Base-by-base conservation (phyloP, 2,797 vertebrate genomes). In the Parotocinclus haroldoi region DNA sequence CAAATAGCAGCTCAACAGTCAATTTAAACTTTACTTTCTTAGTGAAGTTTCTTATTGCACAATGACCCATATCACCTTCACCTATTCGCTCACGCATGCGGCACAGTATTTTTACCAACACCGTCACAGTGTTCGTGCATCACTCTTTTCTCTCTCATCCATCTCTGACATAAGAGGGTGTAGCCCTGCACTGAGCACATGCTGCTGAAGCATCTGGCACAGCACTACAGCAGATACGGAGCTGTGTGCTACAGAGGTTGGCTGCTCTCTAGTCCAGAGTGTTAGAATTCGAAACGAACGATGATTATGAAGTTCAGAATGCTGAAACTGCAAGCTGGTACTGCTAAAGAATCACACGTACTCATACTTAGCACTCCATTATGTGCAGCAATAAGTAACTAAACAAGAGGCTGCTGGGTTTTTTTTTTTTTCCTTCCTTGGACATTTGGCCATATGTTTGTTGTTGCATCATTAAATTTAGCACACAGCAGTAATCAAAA, bases 121-220 rank as follows among this genome's bases (percentile, higher is more conserved):
- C 9, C 51, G 37, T 48, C n/a, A 55, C n/a, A 54, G 42, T 12
- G 54, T 9, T 62, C 37, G 6, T 14, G 6, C 14, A 18, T 55
- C 17, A 50, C 11, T 7, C 54, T 50, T 16, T 36, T 19, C 53
- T 55, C 63, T 3, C 62, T 2, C 16, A 42, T 53, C 61, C 50
- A 27, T 53, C 61, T 42, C 49, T 40, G 80, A 84, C 82, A 81
- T 83, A 82, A 67, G 70, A 84, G 77, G 42, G 81, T 58, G 77
- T 82, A 85, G 82, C 79, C 76, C 83, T 83, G 83, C 85, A 85
- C 79, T 78, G 72, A 84, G 79, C 80, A 57, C 81, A 84, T 76
- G 84, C 82, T 87, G 84, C 59, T 68, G 72, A 81, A 78, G 82
- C 85, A 88, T 86, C 85, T 87, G 85, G 82, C 75, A 69, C 70